Evolutionary conservation across 2,888 invertebrate genomes (phyloP), one percentile per base, ranked within the genome.

Genomic region (Meteorus colon): DNA sequence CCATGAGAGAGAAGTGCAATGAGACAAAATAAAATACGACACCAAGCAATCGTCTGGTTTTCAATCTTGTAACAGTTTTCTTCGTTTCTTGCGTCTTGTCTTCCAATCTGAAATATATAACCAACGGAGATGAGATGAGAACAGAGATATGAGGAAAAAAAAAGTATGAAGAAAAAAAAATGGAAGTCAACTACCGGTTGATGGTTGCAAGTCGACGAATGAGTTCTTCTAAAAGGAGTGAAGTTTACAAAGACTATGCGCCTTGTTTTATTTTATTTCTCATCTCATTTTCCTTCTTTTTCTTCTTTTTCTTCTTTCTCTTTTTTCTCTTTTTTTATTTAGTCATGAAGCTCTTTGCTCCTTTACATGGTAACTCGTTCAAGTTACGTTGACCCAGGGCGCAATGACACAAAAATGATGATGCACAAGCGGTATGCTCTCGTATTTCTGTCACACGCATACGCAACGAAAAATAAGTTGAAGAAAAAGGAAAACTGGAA

Each of bases 381-480:
- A 72, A 73, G 77, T 77, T 78, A 19, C 78, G 73, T 78, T 78
- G 77, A 78, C 70, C 75, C 77, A 72, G 62, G 68, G 45, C 31
- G 45, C 19, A 27, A 51, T 68, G 72, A 66, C 70, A 65, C 65
- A 65, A 65, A 65, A 65, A 65, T 65, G 65, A 41, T 37, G 77
- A 77, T 55, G 19, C 55, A 19, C 19, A 55, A 67, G 31, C n/a
- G 72, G 31, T 31, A 65, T 16, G 24, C n/a, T n/a, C 19, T 55
- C 59, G 55, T 75, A 37, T 41, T 65, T 73, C 65, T 51, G 65
- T 41, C 65, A 37, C 41, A 41, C n/a, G 24, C 41, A 19, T 27
- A 51, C 55, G 8, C 12, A 34, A 73, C 59, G 19, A 12, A 65
- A 41, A 65, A 12, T 34, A 8, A 6, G 34, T 8, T 8, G 2